Evolutionary conservation across 2,113 vertebrate genomes (phyloP).

Genomic region (Rhea pennata): DNA sequence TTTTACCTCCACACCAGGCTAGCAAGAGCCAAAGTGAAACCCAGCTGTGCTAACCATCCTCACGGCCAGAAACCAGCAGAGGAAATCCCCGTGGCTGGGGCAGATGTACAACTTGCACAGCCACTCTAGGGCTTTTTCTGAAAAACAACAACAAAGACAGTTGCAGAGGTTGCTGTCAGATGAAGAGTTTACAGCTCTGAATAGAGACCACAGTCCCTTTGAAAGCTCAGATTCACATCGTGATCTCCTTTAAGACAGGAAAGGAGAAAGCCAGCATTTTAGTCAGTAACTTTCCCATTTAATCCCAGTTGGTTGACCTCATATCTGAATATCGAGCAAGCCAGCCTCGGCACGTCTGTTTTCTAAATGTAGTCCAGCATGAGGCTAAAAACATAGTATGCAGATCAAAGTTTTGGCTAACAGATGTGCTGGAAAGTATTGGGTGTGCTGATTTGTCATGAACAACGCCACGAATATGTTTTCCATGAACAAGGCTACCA

Average conservation of each 20-base stretch:
- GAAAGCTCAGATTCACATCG: neutral
- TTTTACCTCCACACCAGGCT: neutral
- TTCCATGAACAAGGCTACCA: conserved; percentile 22
- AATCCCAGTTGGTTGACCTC: neutral
- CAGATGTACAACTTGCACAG: neutral
- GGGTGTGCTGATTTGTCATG: conserved; percentile 3
- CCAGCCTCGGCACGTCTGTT: neutral
- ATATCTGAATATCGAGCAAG: neutral
- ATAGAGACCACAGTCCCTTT: neutral
- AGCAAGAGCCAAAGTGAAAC: neutral
- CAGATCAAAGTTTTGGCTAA: conserved; percentile 23
- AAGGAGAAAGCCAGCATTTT: neutral
- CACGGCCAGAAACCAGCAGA: neutral
- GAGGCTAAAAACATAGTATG: neutral
- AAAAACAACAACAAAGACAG: neutral
- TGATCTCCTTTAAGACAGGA: neutral
- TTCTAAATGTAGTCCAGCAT: neutral
- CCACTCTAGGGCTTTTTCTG: neutral
- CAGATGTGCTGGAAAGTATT: conserved; percentile 1
- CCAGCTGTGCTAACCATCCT: neutral
- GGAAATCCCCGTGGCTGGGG: neutral
- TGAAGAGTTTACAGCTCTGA: neutral
- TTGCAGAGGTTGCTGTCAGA: neutral
- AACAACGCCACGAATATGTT: conserved; percentile 21
- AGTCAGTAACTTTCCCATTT: neutral